A percentile compares a stretch with the other conserved stretches of the same genome.
Conservation (phyloP, 2,888 invertebrate species). For the Acleris sparsana region DNA sequence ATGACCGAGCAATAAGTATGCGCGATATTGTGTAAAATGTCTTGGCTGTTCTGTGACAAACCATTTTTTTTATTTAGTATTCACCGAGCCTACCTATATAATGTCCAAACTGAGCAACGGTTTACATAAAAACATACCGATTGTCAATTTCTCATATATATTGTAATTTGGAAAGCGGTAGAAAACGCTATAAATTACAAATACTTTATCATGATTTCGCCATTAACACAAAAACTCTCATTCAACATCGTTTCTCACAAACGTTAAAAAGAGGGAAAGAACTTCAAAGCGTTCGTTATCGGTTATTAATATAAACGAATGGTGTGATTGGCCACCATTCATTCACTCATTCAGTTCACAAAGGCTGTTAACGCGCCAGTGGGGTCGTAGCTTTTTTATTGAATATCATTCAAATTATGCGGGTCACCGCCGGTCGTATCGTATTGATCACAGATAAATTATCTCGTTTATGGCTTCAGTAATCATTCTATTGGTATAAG, state of each 20-base stretch:
- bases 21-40: too few species aligned
- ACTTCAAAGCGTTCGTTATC: constrained; percentile 36
- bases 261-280: constrained; percentile 30
- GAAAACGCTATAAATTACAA: not conserved
- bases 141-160: too few species aligned
- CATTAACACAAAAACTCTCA: constrained; percentile 9
- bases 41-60: too few species aligned
- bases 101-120: too few species aligned
- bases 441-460: constrained; percentile 32
- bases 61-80: too few species aligned
- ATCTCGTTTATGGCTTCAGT: constrained; percentile 21
- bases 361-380: constrained; percentile 54
- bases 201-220: not conserved
- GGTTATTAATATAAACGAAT: constrained; percentile 49
- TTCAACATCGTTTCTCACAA: constrained; percentile 1
- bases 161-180: too few species aligned
- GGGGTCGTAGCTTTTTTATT: constrained; percentile 74
- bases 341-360: constrained; percentile 48
- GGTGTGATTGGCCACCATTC: constrained; percentile 64
- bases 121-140: too few species aligned
- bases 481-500: constrained; percentile 27
- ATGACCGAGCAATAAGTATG: too few species aligned
- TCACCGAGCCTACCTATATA: too few species aligned
- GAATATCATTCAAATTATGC: constrained; percentile 68
- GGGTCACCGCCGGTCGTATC: constrained; percentile 49